Evolutionary conservation across 37 sponge, comb jelly and placozoan species (phyloP).

Genomic region (Beroe forskalii): DNA sequence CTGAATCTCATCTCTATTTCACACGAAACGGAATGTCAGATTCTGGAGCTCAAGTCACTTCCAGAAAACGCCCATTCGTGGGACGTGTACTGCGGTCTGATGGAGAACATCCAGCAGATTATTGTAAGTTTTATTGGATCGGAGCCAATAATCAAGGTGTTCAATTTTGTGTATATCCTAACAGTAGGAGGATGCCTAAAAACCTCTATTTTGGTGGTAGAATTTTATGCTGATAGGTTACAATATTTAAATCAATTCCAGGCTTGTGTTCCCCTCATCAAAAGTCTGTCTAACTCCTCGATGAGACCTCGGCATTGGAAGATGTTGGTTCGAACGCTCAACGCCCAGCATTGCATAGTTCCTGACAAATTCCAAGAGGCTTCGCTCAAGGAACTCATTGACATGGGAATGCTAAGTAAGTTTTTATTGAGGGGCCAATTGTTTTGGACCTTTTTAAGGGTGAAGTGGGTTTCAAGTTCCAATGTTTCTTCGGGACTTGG

Average conservation of each 20-base stretch:
- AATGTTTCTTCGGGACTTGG: neutral
- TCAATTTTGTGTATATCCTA: no score
- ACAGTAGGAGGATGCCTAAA: no score
- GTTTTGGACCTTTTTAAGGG: no score
- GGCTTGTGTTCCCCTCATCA: constrained; percentile 70
- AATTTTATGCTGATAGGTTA: no score
- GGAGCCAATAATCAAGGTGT: no score
- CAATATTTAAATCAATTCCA: neutral
- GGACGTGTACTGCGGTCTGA: constrained; percentile 55
- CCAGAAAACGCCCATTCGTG: constrained; percentile 47
- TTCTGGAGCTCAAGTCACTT: constrained; percentile 44
- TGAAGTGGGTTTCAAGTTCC: no score
- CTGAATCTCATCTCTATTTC: constrained; percentile 32
- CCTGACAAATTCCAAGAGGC: constrained; percentile 54
- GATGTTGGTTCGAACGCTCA: constrained; percentile 73
- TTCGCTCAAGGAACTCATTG: constrained; percentile 44
- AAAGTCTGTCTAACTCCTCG: constrained; percentile 69
- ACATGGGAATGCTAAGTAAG: constrained; percentile 37
- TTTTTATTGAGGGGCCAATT: neutral
- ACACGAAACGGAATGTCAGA: constrained; percentile 52
- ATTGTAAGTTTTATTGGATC: neutral
- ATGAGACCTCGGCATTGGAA: constrained; percentile 97
- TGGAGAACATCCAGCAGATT: constrained; percentile 29
- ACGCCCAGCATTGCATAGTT: neutral
- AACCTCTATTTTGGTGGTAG: no score